Conservation (phyloP, 2,797 vertebrate species). For the Gorsachius magnificus region DNA sequence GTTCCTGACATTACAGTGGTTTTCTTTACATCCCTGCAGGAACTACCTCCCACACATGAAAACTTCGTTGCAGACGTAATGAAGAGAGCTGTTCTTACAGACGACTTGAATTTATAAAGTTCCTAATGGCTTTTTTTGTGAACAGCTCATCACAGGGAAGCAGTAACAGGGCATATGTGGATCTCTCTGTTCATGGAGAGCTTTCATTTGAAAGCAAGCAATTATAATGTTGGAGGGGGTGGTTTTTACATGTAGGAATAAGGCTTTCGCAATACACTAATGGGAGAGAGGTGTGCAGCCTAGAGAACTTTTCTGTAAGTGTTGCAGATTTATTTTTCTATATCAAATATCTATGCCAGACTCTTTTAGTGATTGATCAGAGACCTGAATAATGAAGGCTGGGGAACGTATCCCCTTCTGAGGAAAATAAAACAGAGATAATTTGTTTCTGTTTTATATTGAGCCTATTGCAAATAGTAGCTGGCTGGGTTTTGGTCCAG, state of each 20-base stretch:
- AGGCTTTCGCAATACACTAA: background rate
- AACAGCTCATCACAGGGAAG: background rate
- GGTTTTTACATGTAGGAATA: background rate
- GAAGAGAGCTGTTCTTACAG: background rate
- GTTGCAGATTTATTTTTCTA: background rate
- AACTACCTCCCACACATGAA: background rate
- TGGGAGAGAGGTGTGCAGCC: background rate
- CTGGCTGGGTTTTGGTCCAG: background rate
- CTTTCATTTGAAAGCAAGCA: background rate
- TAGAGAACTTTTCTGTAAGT: background rate
- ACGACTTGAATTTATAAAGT: background rate
- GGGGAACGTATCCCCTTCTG: background rate
- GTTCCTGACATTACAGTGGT: background rate
- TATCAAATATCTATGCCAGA: background rate
- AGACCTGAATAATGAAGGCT: background rate
- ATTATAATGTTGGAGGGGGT: accelerated
- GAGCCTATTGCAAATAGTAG: background rate
- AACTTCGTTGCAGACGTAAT: background rate
- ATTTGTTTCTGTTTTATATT: background rate
- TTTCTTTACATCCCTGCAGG: background rate
- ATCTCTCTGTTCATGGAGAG: background rate
- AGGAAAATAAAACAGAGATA: background rate
- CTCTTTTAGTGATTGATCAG: background rate
- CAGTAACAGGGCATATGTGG: background rate
- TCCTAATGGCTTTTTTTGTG: background rate